A percentile compares a stretch with the other conserved stretches of the same genome.
phyloP scores from a whole-genome alignment of 2,797 vertebrate species.

The Xiphophorus birchmanni region DNA sequence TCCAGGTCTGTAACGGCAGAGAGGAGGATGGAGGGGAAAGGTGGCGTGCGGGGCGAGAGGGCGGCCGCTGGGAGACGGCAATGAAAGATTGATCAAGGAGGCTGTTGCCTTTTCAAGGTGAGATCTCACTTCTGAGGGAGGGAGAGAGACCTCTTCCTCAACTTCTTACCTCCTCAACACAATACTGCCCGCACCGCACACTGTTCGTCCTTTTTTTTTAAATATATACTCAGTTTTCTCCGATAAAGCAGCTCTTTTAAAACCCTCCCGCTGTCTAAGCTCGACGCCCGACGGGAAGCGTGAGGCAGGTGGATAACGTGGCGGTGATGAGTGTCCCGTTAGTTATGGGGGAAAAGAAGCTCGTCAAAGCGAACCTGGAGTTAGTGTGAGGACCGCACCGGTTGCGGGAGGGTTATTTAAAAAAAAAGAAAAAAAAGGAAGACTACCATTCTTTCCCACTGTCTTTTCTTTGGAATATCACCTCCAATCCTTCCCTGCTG shows the following conservation, averaged over 20 bases:
- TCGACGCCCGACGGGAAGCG: too few species aligned
- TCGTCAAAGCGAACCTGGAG: too few species aligned
- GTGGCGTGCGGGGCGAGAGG: conserved; percentile 34
- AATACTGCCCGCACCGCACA: background rate
- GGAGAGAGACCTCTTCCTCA: conserved; percentile 43
- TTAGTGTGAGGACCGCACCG: too few species aligned
- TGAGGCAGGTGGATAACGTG: too few species aligned
- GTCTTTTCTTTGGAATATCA: conserved; percentile 19
- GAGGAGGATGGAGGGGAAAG: conserved; percentile 5
- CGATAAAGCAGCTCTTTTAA: conserved; percentile 11
- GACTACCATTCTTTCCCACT: conserved; percentile 17
- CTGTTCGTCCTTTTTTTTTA: background rate
- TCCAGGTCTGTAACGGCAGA: conserved; percentile 39
- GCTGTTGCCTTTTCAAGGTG: conserved; percentile 68
- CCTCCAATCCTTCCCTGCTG: conserved; percentile 34
- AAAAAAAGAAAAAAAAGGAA: too few species aligned
- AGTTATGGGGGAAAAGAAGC: too few species aligned
- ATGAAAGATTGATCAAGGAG: conserved; percentile 72
- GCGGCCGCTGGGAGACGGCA: conserved; percentile 32
- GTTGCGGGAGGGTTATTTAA: too few species aligned
- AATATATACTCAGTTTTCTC: background rate
- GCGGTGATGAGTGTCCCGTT: too few species aligned
- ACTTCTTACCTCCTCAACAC: conserved; percentile 42
- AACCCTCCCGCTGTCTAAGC: too few species aligned
- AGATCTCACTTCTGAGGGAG: conserved; percentile 54